Percentiles rank a stretch among this genome's conserved stretches.
phyloP scores from a whole-genome alignment of 2,888 invertebrate genomes.

The Macaria liturata region DNA sequence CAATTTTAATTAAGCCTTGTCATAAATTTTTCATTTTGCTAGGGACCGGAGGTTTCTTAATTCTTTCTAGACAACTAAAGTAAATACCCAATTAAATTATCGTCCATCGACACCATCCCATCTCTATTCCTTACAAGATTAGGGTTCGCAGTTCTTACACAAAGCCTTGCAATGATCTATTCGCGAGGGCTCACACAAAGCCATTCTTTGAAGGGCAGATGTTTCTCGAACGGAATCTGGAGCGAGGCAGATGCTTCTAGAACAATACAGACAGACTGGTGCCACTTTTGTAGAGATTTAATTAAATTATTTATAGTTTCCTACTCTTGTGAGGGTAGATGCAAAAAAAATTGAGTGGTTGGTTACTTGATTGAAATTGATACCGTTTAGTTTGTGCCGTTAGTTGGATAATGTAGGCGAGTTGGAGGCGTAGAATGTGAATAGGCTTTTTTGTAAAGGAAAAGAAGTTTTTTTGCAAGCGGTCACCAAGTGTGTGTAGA shows the following conservation, averaged over 20 bases:
- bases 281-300: slow-evolving; percentile 56
- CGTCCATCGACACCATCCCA: slow-evolving; percentile 31
- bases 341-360: slow-evolving; percentile 10
- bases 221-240: slow-evolving; percentile 74
- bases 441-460: no score
- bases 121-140: slow-evolving; percentile 53
- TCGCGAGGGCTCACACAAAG: slow-evolving; percentile 53
- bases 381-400: neutral
- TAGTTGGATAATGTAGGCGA: no score
- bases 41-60: no score
- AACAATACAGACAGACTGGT: slow-evolving; percentile 50
- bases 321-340: slow-evolving; percentile 10
- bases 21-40: no score
- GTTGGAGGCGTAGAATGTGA: no score
- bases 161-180: slow-evolving; percentile 63
- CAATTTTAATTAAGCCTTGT: no score
- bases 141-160: slow-evolving; percentile 54
- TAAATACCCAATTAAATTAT: neutral
- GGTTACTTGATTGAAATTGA: slow-evolving; percentile 8
- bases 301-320: slow-evolving; percentile 62
- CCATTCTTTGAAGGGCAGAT: slow-evolving; percentile 58
- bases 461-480: no score
- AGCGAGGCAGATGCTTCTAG: slow-evolving; percentile 67
- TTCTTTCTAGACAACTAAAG: neutral
- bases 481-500: no score